phyloP scores from a whole-genome alignment of 2,888 invertebrate genomes.

The Amiota minor region DNA sequence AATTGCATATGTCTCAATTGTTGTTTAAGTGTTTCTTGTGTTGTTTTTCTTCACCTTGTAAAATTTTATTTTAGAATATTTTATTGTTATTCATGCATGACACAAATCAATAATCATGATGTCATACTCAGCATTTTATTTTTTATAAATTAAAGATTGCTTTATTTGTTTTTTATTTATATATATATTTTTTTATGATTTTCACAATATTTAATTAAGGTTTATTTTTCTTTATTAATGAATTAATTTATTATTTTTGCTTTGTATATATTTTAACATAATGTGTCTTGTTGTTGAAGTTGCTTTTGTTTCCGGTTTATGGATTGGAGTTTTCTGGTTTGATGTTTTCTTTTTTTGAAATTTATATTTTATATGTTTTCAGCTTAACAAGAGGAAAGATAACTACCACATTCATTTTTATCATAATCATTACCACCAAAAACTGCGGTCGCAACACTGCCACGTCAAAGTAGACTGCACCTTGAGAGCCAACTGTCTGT shows the following conservation, averaged over 20 bases:
- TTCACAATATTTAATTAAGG: slow-evolving; percentile 22
- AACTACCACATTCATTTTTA: slow-evolving; percentile 67
- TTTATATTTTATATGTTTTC: slow-evolving; percentile 38
- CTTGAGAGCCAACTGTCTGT: slow-evolving; percentile 89
- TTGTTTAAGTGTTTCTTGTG: slow-evolving; percentile 30
- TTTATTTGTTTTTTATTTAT: neutral
- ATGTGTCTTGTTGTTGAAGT: slow-evolving; percentile 33
- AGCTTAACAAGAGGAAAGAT: slow-evolving; percentile 69
- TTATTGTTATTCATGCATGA: slow-evolving; percentile 39
- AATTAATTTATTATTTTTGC: slow-evolving; percentile 22
- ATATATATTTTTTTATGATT: neutral
- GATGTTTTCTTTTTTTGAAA: slow-evolving; percentile 35
- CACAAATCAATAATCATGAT: neutral
- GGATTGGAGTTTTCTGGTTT: slow-evolving; percentile 5
- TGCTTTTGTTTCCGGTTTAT: slow-evolving; percentile 11
- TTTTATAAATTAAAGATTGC: slow-evolving; percentile 31
- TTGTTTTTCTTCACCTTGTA: neutral
- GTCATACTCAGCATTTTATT: too few species aligned
- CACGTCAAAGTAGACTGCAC: slow-evolving; percentile 91
- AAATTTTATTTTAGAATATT: slow-evolving; percentile 5
- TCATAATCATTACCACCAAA: slow-evolving; percentile 64
- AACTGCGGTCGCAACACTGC: slow-evolving; percentile 62
- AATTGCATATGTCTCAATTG: slow-evolving; percentile 48
- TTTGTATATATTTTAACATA: slow-evolving; percentile 47
- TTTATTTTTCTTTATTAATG: slow-evolving; percentile 2